These are phyloP conservation scores for Gymnobelideus leadbeateri DNA, from an alignment of 2,113 vertebrate species.

Conservation along the genomic window DNA sequence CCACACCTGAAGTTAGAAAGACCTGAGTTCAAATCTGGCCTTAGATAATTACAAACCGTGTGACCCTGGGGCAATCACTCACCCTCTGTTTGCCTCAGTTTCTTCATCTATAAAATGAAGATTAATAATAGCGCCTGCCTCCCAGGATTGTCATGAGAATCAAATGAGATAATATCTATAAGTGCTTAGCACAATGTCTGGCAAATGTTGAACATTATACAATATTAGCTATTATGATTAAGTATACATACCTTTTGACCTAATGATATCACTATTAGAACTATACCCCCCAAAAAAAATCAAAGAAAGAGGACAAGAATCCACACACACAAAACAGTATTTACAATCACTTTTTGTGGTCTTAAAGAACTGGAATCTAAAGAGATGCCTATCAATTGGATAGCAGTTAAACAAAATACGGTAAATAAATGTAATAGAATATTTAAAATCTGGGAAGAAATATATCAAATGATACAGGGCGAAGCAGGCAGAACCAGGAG, in stretches of 20 bases:
- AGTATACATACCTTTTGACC: background rate
- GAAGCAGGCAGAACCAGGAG: background rate
- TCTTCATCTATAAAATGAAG: background rate
- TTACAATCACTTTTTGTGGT: background rate
- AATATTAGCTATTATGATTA: background rate
- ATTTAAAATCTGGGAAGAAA: background rate
- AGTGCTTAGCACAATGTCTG: background rate
- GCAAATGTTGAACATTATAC: background rate
- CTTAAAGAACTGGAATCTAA: background rate
- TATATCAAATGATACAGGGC: background rate
- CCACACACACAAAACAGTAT: background rate
- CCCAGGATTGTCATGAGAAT: background rate
- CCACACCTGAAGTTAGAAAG: background rate
- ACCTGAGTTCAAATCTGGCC: background rate
- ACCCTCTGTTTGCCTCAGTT: background rate
- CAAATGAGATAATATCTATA: background rate
- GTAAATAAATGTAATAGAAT: background rate
- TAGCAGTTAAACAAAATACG: background rate
- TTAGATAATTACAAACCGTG: background rate
- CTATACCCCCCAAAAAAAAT: background rate
- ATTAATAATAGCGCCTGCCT: background rate
- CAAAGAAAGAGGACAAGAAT: background rate
- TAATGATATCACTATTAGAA: background rate
- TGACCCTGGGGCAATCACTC: background rate
- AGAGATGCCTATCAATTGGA: background rate